Percentiles rank a stretch among this genome's conserved stretches.
phyloP scores from a whole-genome alignment of 2,888 invertebrate genomes.

The Sussaba pulchella region DNA sequence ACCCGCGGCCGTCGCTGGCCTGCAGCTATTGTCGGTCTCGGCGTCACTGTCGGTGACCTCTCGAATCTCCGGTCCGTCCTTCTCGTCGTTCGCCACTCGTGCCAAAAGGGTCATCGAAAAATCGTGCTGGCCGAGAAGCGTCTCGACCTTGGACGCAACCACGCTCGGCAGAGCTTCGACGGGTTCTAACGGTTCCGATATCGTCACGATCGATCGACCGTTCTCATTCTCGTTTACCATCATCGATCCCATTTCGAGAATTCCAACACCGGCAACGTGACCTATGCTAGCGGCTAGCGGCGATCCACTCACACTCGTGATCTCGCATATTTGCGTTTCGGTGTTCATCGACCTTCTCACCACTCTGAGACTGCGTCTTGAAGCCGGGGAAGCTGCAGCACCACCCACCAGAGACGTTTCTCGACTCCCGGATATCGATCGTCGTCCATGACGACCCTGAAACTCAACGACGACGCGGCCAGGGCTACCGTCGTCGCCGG shows the following conservation, averaged over 20 bases:
- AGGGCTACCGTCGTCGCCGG: neutral
- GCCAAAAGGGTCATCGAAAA: constrained; percentile 66
- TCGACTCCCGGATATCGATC: constrained; percentile 58
- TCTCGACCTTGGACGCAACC: constrained; percentile 71
- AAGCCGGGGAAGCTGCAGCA: constrained; percentile 9
- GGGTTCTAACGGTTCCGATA: constrained; percentile 77
- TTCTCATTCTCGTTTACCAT: constrained; percentile 47
- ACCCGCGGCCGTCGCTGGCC: constrained; percentile 74
- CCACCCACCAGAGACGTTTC: constrained; percentile 1
- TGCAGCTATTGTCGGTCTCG: constrained; percentile 73
- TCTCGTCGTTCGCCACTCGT: constrained; percentile 46
- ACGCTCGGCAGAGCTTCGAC: constrained; percentile 72
- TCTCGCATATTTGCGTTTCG: constrained; percentile 75
- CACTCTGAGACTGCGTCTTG: constrained; percentile 70
- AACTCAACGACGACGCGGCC: constrained; percentile 36
- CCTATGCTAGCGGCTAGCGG: constrained; percentile 78
- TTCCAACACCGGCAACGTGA: constrained; percentile 80
- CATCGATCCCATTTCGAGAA: constrained; percentile 73
- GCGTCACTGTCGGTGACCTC: constrained; percentile 80
- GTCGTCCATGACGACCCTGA: constrained; percentile 50
- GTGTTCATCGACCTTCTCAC: constrained; percentile 73
- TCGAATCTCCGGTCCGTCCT: constrained; percentile 77
- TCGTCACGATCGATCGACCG: constrained; percentile 71
- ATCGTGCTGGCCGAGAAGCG: constrained; percentile 68
- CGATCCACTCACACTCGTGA: constrained; percentile 74